Evolutionary conservation across 2,113 vertebrate genomes (phyloP), one percentile per base, ranked within the genome.

Genomic region (Budorcas taxicolor): DNA sequence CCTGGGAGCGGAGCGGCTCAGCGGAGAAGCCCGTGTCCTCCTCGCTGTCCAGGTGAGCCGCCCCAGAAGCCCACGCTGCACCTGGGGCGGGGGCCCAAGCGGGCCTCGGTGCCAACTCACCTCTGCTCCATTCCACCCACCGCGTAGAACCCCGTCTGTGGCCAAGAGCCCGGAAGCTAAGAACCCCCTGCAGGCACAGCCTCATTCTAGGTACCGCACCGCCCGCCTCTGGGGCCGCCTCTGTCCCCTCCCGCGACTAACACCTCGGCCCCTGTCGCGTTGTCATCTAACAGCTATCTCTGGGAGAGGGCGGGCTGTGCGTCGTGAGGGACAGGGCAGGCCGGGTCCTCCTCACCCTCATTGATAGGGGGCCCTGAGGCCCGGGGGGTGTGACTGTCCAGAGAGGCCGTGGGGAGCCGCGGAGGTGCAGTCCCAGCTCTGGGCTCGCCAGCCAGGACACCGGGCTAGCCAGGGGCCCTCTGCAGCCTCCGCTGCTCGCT

Each of bases 1-100:
- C 99, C 96, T 99, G 99, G 99, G 99, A 99, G 91, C 99, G 99
- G 97, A 99, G 99, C 98, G 99, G 99, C 99, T 99, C 99, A 53
- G 98, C 99, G 98, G 99, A 99, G 96, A 99, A 99, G 97, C 99
- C 99, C 8, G 98, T 99, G 97, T 97, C 99, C 97, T 99, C 99
- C 1, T 97, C 99, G 97, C 99, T 99, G 80, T 99, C 99, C 97
- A 99, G 99, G 99, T 99, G 97, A 99, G 99, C 98, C 87, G 47
- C 85, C 91, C 67, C 3, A n/a, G 67, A 31, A 29, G 64, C 52
- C 21, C 2, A 1, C 2, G 14, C 11, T 1, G 31, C 0, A 3
- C 1, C 43, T 1, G 0, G 29, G 14, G 31, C 31, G 3, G 0
- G 84, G 80, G 81, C 64, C 6, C 9, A 11, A 71, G 87, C 0